Evolutionary conservation across 2,797 vertebrate species (phyloP).

Genomic region (Pantherophis vulpinus): DNA sequence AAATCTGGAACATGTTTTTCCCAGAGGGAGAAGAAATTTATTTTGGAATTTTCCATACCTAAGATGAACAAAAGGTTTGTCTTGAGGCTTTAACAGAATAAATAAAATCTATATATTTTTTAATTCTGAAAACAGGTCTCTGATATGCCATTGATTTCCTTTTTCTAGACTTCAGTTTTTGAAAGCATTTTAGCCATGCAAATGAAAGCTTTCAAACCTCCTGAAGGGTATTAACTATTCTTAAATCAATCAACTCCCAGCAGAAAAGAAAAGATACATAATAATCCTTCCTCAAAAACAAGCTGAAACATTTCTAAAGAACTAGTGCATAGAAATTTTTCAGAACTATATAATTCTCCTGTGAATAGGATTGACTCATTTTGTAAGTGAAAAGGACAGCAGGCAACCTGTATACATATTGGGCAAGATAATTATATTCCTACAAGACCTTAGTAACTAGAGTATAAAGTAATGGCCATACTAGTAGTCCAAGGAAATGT

Average conservation of each 20-base stretch:
- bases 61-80: neutral
- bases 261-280: neutral
- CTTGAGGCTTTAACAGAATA: neutral
- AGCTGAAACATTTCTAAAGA: neutral
- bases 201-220: constrained; percentile 21
- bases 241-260: constrained; percentile 21
- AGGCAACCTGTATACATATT: neutral
- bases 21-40: neutral
- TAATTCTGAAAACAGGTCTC: neutral
- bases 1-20: neutral
- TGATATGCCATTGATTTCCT: constrained; percentile 10
- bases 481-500: neutral
- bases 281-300: neutral
- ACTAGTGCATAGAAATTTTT: neutral
- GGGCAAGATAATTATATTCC: neutral
- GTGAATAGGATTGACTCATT: neutral
- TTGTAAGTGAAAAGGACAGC: constrained; percentile 5
- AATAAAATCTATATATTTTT: neutral
- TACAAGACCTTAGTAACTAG: neutral
- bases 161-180: neutral
- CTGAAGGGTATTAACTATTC: constrained; percentile 15
- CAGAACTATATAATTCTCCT: neutral
- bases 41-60: neutral
- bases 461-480: neutral
- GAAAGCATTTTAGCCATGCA: constrained; percentile 8